Evolutionary conservation across 2,113 vertebrate genomes (phyloP), one percentile per base, ranked within the genome.

Genomic region (Leiothrix lutea): DNA sequence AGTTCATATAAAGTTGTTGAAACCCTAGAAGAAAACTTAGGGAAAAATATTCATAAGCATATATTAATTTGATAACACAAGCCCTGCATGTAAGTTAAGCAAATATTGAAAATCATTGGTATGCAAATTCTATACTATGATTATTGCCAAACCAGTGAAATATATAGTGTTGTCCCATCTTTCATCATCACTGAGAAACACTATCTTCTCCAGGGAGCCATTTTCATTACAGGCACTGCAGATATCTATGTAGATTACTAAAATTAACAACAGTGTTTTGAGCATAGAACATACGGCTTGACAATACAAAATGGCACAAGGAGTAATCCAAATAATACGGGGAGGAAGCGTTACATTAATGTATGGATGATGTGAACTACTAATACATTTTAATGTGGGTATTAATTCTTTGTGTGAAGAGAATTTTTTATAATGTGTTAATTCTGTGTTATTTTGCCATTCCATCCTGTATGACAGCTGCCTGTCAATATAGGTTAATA

Each of bases 301-400:
- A 66, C n/a, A 92, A 88, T 67, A 50, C n/a, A 96, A 91, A 95
- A 86, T 71, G 72, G 38, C 57, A 86, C 29, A 79, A 88, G 65
- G 73, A 89, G 80, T 85, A 91, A 91, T 80, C 17, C 60, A 77
- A 77, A 90, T 36, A 92, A 90, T 78, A 72, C 31, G 92, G 42
- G 7, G 31, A 95, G 42, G 33, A 60, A 84, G 5, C 25, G 84
- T 77, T 90, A 53, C 58, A 53, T 62, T 86, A 94, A 64, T 74
- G 29, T 0, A 0, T 56, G 57, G 65, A 61, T 85, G 58, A 74
- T 71, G 51, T 56, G 61, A 94, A 64, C 20, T 45, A 42, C 31
- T 85, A 86, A 88, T 47, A 33, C 3, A 53, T 92, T 84, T 87
- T 90, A 85, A 80, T 94, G 15, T 35, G 7, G 53, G 4, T 73